Base-by-base conservation (phyloP, 1,140 invertebrate genomes). In the Delia radicum region DNA sequence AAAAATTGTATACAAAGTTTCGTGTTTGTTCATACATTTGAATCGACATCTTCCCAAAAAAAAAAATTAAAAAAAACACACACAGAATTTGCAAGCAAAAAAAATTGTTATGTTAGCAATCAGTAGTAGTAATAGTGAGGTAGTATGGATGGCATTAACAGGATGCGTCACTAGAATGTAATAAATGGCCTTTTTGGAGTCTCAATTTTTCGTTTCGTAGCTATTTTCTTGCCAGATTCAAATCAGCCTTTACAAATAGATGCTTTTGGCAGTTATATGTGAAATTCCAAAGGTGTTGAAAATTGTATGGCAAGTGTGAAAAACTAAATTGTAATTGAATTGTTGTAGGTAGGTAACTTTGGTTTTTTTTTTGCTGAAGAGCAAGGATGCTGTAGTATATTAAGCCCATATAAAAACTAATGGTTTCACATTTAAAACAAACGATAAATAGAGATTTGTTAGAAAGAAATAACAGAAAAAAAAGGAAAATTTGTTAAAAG, bases 191-290 rank as follows among this genome's bases (percentile, higher is more conserved):
- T 69, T 69, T 69, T 69, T 37, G 65, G 65, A 33, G 65, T 21
- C 65, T 69, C 65, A 21, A 24, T 55, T 55, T 55, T 55, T 55
- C 2, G 8, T 18, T 67, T 31, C 21, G 7, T 67, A 3, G 29
- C 7, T 26, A 28, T 29, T 37, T 37, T 6, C 18, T n/a, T 18
- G 29, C 74, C 37, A 73, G 71, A 69, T 69, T 69, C 65, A 69
- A 69, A 69, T 69, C 65, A 69, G 65, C 29, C 65, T 69, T 69
- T 69, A 69, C 65, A 69, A 69, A 69, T 69, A 69, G 65, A 83
- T 83, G 83, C 82, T 83, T 83, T 83, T 83, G 82, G 82, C 82
- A 83, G 82, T 83, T 83, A 83, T 83, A 82, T 83, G 82, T 82
- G 82, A 83, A 83, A 83, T 81, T 83, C 82, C n/a, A 69, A 69